These are phyloP conservation scores for Ennomos quercinarius DNA, from an alignment of 2,888 invertebrate genomes.

Conservation along the genomic window DNA sequence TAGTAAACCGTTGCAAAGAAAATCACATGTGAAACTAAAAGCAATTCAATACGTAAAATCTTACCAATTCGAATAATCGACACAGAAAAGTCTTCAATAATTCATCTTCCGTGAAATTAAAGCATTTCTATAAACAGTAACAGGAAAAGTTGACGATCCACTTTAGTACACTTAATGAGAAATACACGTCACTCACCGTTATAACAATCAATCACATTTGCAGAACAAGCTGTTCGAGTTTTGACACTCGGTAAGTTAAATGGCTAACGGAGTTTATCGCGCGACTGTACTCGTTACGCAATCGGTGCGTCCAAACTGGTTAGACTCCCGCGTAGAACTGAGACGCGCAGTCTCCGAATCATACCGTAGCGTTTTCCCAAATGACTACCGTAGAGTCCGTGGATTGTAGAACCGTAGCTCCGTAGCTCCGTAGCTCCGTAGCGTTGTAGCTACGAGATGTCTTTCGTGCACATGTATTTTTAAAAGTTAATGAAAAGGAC, in stretches of 20 bases:
- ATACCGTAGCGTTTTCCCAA: slow-evolving; percentile 57
- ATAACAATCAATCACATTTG: slow-evolving; percentile 65
- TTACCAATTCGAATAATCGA: slow-evolving; percentile 37
- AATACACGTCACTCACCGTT: slow-evolving; percentile 65
- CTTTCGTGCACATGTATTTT: too few relatives aligned
- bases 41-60: background rate
- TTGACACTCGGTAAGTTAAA: slow-evolving; percentile 21
- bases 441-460: slow-evolving; percentile 46
- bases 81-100: slow-evolving; percentile 42
- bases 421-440: slow-evolving; percentile 43
- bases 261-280: slow-evolving; percentile 21
- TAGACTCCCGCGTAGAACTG: slow-evolving; percentile 66
- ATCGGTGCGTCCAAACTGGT: slow-evolving; percentile 46
- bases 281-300: slow-evolving; percentile 25
- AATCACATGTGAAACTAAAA: background rate
- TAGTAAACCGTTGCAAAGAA: too few relatives aligned
- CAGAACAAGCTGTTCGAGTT: slow-evolving; percentile 29
- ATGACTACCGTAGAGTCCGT: slow-evolving; percentile 48
- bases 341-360: slow-evolving; percentile 79
- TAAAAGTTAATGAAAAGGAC: too few relatives aligned
- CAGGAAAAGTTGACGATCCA: slow-evolving; percentile 23
- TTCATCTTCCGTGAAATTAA: slow-evolving; percentile 31
- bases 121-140: slow-evolving; percentile 30
- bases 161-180: slow-evolving; percentile 38
- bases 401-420: slow-evolving; percentile 35